These are phyloP conservation scores for Pogonophryne albipinna DNA, from an alignment of 2,797 vertebrate genomes.

Conservation along the genomic window DNA sequence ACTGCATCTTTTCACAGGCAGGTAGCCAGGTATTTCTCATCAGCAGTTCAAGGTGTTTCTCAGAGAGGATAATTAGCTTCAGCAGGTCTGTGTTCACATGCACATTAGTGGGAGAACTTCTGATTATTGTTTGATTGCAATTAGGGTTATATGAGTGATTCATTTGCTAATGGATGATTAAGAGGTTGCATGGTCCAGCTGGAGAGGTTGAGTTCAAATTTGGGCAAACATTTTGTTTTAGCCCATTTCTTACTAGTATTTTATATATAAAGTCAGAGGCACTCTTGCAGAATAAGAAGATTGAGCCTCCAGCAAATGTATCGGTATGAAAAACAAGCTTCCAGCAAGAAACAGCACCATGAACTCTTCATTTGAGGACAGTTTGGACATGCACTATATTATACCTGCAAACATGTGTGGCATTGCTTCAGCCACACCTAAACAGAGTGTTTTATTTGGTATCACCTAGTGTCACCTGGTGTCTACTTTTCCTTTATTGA, in stretches of 20 bases:
- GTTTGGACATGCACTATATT: neutral
- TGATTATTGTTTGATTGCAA: slow-evolving; percentile 73
- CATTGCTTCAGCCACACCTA: neutral
- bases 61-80: slow-evolving; percentile 52
- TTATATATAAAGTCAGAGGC: neutral
- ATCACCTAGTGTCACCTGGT: neutral
- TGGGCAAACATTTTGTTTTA: slow-evolving; percentile 17
- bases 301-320: slow-evolving; percentile 16
- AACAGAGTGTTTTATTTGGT: neutral
- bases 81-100: slow-evolving; percentile 21
- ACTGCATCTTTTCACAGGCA: slow-evolving; percentile 60
- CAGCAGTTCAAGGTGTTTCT: slow-evolving; percentile 64
- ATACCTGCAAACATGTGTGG: neutral
- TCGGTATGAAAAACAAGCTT: slow-evolving; percentile 9
- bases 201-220: slow-evolving; percentile 53
- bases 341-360: neutral
- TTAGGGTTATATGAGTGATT: slow-evolving; percentile 71
- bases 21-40: slow-evolving; percentile 56
- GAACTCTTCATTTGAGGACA: slow-evolving; percentile 15
- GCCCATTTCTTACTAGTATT: neutral
- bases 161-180: slow-evolving; percentile 54
- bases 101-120: slow-evolving; percentile 70
- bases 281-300: neutral
- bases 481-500: slow-evolving; percentile 16
- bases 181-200: slow-evolving; percentile 42